These are phyloP conservation scores for Ciconia maguari DNA, from an alignment of 2,113 vertebrate genomes.

Conservation along the genomic window DNA sequence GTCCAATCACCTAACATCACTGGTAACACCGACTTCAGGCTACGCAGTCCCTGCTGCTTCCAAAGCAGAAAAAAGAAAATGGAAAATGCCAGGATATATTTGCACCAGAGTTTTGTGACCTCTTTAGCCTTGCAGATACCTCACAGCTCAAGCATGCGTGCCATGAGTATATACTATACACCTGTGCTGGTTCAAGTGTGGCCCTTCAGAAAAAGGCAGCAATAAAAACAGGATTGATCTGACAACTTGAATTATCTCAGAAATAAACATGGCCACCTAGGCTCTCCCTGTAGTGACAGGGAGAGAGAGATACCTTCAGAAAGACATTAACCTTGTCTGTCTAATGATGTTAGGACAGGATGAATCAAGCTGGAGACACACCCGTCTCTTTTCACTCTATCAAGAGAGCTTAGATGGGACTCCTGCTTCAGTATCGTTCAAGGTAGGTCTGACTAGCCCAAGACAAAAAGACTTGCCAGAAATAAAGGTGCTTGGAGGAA, in stretches of 20 bases:
- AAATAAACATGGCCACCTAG: not conserved
- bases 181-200: not conserved
- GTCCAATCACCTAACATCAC: not conserved
- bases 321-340: not conserved
- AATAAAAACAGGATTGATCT: not conserved
- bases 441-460: not conserved
- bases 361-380: not conserved
- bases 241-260: not conserved
- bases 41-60: not conserved
- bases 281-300: not conserved
- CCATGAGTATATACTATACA: not conserved
- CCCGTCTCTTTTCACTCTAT: not conserved
- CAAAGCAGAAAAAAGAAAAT: not conserved
- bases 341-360: not conserved
- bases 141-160: not conserved
- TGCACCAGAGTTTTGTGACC: not conserved
- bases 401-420: not conserved
- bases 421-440: not conserved
- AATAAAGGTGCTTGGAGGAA: not conserved
- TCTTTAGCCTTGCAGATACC: not conserved
- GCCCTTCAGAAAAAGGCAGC: not conserved
- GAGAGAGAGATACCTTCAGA: not conserved
- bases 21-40: not conserved
- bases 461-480: not conserved
- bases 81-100: not conserved